Evolutionary conservation across 1,140 invertebrate species (phyloP), one percentile per base, ranked within the genome.

Genomic region (Anoplophora glabripennis): DNA sequence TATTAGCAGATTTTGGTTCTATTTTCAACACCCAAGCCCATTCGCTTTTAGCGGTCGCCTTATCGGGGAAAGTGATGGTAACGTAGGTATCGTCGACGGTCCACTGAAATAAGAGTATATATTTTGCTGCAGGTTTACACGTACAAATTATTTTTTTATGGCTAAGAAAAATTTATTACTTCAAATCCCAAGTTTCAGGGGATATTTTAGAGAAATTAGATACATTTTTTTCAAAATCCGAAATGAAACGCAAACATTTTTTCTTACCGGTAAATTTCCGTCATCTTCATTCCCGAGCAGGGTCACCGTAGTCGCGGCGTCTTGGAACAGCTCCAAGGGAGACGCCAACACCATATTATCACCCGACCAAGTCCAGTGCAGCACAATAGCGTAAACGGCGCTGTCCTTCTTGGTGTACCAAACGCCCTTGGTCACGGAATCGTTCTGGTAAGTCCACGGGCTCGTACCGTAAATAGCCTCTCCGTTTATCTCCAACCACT

Each of bases 391-490:
- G 73, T 88, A 92, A 1, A 89, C 74, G 5, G 63, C 67, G 55
- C 60, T 69, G 14, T 65, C 66, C 56, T 60, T 71, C 37, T 79
- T 77, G 0, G 90, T 92, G 66, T 90, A 93, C 90, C 90, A 93
- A 18, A 93, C 84, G 65, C 83, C 75, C 0, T 64, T 57, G n/a
- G 85, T 86, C 0, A 82, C 12, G 0, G 88, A 88, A 70, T 97
- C 94, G 71, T 96, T 95, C 75, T 94, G 94, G 65, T 81, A 75
- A 35, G 73, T 78, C 88, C 89, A 94, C 0, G 93, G 90, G 28
- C 76, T 81, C 0, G 85, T 86, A n/a, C 78, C 78, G 70, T 94
- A 98, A 68, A 98, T 93, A 0, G 90, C 92, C 74, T 95, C 89
- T 3, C 92, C 93, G 72, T 97, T 97, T 1, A 89, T 75, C 9